Base-by-base conservation (phyloP, 2,797 vertebrate genomes). In the Schizothorax lantsangensis region DNA sequence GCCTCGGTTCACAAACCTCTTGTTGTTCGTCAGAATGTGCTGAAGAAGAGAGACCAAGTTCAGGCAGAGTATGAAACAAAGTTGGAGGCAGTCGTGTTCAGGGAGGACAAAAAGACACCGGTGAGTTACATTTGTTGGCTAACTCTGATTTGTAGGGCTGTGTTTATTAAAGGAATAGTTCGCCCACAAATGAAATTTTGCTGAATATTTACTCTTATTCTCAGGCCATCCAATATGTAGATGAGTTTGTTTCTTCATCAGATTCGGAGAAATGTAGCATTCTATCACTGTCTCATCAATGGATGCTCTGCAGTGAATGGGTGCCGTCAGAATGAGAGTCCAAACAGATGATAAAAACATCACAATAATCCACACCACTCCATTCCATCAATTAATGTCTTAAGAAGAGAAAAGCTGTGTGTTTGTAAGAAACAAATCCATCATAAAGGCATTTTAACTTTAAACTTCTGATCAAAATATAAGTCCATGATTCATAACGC, bases 21-120 rank as follows among this genome's bases (percentile, higher is more conserved):
- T 79, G 7, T 88, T 88, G 23, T 84, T 62, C 23, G 10, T 83
- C 91, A 99, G 98, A 97, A 94, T 17, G 98, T 99, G 33, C 87
- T 99, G 91, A 97, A 97, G 95, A 99, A 98, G 94, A 95, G 98
- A 89, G 98, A 99, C 92, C 97, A 98, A 89, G 97, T 97, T 84
- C 98, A 99, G 94, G 98, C 98, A 0, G 98, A 99, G 88, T 99
- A 99, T 12, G 98, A 99, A 94, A 95, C 97, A 83, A 97, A 97
- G 90, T 93, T 98, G 86, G 98, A 99, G 93, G 96, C 97, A 2
- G 96, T 97, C 85, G 92, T 96, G 38, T 93, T 98, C 84, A 96
- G 96, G 86, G 97, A 96, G 92, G 98, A 99, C 90, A 97, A 98
- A 64, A 96, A 95, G 85, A 97, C 96, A 77, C 97, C 96, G 86